Conservation (phyloP, 2,113 vertebrate genomes). For the Phalacrocorax aristotelis region DNA sequence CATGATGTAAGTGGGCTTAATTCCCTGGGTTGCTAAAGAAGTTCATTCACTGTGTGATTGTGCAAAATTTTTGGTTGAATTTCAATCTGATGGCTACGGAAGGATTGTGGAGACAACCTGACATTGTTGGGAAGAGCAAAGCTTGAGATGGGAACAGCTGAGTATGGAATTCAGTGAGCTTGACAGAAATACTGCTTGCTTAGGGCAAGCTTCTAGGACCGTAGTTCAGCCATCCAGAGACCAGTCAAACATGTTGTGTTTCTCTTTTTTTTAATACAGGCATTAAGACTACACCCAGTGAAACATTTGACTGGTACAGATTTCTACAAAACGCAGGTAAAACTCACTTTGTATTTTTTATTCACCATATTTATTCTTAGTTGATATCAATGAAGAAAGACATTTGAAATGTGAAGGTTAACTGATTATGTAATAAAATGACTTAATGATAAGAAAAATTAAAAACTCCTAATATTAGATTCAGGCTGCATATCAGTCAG, state of each 20-base stretch:
- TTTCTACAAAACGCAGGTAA: constrained; percentile 89
- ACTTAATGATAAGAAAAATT: neutral
- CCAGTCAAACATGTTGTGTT: neutral
- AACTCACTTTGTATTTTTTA: neutral
- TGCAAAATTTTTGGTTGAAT: fast-evolving
- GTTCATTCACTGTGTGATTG: neutral
- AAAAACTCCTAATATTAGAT: neutral
- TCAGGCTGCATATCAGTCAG: neutral
- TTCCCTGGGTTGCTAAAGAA: neutral
- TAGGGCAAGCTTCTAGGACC: neutral
- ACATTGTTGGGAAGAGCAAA: neutral
- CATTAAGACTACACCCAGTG: constrained; percentile 75
- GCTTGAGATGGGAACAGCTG: neutral
- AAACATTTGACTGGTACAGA: constrained; percentile 80
- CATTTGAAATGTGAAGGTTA: neutral
- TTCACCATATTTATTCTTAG: neutral
- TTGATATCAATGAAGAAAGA: neutral
- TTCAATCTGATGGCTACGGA: neutral
- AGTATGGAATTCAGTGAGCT: neutral
- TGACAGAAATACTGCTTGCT: neutral
- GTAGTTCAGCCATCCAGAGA: neutral
- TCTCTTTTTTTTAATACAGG: constrained; percentile 66
- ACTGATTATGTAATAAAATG: neutral
- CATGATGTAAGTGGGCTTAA: neutral
- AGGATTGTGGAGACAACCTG: neutral